Conservation (phyloP, 1,140 invertebrate species). For the Triops cancriformis region DNA sequence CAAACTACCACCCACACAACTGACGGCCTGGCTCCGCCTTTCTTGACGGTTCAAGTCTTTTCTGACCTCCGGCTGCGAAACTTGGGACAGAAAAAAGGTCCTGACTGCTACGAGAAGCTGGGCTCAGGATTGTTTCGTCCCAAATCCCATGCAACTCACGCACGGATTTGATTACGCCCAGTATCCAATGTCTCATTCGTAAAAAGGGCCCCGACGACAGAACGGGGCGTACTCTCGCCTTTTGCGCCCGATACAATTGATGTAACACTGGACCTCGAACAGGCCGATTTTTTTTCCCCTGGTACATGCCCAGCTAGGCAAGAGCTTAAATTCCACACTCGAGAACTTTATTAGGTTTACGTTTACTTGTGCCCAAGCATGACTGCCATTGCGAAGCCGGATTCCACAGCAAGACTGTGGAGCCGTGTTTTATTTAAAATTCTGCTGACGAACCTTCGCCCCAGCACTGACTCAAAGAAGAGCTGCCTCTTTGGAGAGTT, state of each 20-base stretch:
- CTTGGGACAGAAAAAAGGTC: no score
- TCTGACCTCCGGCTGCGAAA: no score
- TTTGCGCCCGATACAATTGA: not conserved
- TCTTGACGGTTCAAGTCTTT: no score
- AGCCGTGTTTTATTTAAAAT: not conserved
- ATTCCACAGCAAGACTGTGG: not conserved
- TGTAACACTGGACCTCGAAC: not conserved
- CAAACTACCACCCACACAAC: no score
- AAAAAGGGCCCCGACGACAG: not conserved
- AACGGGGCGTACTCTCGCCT: not conserved
- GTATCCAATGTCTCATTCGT: not conserved
- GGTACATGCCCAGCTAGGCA: not conserved
- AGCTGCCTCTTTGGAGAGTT: no score
- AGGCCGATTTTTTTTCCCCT: not conserved
- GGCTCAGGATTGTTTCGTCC: not conserved
- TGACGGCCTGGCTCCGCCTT: no score
- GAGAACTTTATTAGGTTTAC: constrained; percentile 10
- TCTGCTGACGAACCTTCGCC: not conserved
- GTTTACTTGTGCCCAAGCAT: not conserved
- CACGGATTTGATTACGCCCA: not conserved
- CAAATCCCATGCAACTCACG: not conserved
- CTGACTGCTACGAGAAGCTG: no score
- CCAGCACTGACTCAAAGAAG: not conserved
- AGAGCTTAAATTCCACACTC: not conserved
- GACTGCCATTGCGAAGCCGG: not conserved